Conservation (phyloP, 2,113 vertebrate genomes). For the human (Homo sapiens) region DNA sequence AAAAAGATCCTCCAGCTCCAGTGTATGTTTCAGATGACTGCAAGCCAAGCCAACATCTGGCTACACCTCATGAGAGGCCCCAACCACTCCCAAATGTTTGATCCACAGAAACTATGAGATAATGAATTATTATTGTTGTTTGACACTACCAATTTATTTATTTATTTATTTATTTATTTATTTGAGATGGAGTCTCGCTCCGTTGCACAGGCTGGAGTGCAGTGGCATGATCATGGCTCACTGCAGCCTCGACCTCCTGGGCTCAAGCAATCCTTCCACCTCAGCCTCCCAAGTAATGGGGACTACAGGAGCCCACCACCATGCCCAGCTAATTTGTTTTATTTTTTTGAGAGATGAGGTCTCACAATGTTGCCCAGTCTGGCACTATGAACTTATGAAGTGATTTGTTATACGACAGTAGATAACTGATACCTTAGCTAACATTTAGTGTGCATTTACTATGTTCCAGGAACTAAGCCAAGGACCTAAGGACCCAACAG, state of each 20-base stretch:
- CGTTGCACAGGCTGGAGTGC: too few relatives aligned
- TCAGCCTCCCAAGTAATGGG: too few relatives aligned
- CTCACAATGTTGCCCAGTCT: neutral
- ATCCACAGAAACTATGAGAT: neutral
- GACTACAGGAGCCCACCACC: too few relatives aligned
- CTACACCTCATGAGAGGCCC: neutral
- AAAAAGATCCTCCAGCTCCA: neutral
- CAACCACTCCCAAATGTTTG: neutral
- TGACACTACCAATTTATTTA: neutral
- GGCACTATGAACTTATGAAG: slow-evolving; percentile 5
- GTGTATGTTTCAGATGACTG: neutral
- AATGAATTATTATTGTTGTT: slow-evolving; percentile 22
- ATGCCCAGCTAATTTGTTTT: too few relatives aligned
- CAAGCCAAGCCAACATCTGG: neutral
- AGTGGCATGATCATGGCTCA: too few relatives aligned
- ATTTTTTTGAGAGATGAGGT: too few relatives aligned
- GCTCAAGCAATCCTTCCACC: too few relatives aligned
- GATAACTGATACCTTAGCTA: neutral
- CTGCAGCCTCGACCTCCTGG: too few relatives aligned
- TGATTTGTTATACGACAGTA: slow-evolving; percentile 4
- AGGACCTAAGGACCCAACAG: neutral
- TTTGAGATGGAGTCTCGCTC: too few relatives aligned
- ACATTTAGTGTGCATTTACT: slow-evolving; percentile 11
- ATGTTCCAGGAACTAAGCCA: neutral
- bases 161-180: neutral